Percentiles rank a stretch among this genome's conserved stretches.
Conservation (phyloP, 1,140 invertebrate genomes). For the Pseudoatta argentina region DNA sequence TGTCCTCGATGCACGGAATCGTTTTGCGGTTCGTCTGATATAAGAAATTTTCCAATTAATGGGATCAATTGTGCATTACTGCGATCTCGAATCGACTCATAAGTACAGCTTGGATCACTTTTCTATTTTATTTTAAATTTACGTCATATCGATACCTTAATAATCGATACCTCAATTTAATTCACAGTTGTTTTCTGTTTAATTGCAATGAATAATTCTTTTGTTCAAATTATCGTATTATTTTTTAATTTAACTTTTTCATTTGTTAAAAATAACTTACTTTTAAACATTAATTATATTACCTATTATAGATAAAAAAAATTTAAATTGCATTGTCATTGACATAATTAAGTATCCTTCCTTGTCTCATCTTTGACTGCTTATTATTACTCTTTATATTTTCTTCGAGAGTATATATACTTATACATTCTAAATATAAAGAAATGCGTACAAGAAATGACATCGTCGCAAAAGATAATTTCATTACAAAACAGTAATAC, state of each 20-base stretch:
- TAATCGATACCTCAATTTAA: background rate
- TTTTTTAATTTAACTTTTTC: background rate
- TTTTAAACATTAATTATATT: background rate
- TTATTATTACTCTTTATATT: background rate
- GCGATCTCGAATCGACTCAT: background rate
- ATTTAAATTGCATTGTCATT: background rate
- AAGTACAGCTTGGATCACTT: background rate
- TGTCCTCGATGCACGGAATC: background rate
- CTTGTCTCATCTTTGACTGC: background rate
- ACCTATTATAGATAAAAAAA: background rate
- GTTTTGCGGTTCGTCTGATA: background rate
- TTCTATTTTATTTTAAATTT: background rate
- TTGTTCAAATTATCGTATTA: background rate
- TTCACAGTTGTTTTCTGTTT: background rate
- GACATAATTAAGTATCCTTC: background rate
- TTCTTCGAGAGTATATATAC: background rate
- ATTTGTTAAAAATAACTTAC: background rate
- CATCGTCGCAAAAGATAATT: background rate
- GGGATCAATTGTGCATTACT: background rate
- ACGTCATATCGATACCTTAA: background rate
- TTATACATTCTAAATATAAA: background rate
- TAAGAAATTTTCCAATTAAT: conserved; percentile 2
- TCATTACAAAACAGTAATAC: background rate
- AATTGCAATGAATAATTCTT: background rate
- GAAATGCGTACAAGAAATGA: background rate